Evolutionary conservation across 2,797 vertebrate species (phyloP), one percentile per base, ranked within the genome.

Genomic region (Helarctos malayanus): DNA sequence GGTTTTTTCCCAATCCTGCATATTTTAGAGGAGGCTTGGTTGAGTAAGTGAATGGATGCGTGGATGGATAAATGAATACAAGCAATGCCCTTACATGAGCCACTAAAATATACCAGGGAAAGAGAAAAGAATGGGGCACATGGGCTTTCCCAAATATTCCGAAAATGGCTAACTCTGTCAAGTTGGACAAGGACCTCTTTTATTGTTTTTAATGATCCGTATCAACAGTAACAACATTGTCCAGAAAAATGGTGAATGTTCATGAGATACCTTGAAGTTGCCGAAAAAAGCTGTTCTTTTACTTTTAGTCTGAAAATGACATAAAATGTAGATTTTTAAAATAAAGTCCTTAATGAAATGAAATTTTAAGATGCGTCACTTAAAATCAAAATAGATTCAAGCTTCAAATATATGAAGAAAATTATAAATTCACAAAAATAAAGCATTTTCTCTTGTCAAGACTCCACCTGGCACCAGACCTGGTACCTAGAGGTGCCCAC

Each of bases 401-500:
- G 7, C 49, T 89, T 97, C 41, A 83, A n/a, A 68, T 75, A 61
- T 56, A 89, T 79, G 93, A 93, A 56, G 32, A 83, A 89, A 95
- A 76, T 89, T 82, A 65, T 71, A 94, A 87, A 84, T 75, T 61
- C 15, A 92, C 63, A 35, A 79, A 75, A 92, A 87, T 25, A 63
- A 76, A 88, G n/a, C 7, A 35, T 3, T 94, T 84, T 71, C 15
- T 88, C 47, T 52, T 81, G 49, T 71, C n/a, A 71, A 57, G 45
- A 54, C 75, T 78, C 11, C 7, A 63, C 65, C 9, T 87, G 76
- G 41, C 85, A 83, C 59, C 76, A 87, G 16, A 45, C 25, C 49
- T 82, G 19, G 56, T 47, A 94, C 54, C 59, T 52, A 52, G 16
- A 91, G 35, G n/a, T 59, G 2, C 63, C 49, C 45, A 80, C 76